These are phyloP conservation scores for Chymomyza caudatula DNA, from an alignment of 2,888 invertebrate genomes.

Conservation along the genomic window DNA sequence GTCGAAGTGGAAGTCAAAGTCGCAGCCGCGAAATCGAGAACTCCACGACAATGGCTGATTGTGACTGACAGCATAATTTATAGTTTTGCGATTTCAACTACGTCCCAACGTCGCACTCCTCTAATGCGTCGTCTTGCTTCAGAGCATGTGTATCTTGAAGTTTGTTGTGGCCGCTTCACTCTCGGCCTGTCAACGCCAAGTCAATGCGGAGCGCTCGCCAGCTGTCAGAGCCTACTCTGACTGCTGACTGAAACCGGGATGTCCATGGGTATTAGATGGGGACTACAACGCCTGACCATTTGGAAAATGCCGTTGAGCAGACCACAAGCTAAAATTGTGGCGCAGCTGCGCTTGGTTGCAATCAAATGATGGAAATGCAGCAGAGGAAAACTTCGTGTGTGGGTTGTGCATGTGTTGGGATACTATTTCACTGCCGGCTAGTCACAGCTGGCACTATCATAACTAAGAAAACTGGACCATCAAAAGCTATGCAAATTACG, in stretches of 20 bases:
- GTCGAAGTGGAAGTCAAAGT: neutral
- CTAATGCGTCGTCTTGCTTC: constrained; percentile 1
- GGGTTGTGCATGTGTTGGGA: constrained; percentile 14
- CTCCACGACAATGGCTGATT: constrained; percentile 48
- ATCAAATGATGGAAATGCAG: constrained; percentile 51
- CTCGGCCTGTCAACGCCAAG: constrained; percentile 5
- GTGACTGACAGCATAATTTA: constrained; percentile 59
- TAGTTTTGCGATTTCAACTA: constrained; percentile 40
- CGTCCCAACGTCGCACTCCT: constrained; percentile 16
- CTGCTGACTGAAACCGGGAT: neutral
- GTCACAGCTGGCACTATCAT: constrained; percentile 39
- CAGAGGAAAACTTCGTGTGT: constrained; percentile 34
- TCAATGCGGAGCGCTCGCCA: neutral
- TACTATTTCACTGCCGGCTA: constrained; percentile 1
- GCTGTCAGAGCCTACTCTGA: neutral
- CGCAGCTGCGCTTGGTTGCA: constrained; percentile 24
- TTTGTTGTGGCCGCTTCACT: neutral
- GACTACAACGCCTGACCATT: neutral
- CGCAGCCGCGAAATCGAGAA: constrained; percentile 51
- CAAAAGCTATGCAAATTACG: constrained; percentile 34
- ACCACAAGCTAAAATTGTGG: neutral
- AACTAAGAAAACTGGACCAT: constrained; percentile 6
- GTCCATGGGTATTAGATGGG: neutral
- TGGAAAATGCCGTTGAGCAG: neutral
- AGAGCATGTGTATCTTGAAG: neutral